Base-by-base conservation (phyloP, 35 echinoderm and acorn worm species). In the Diadema setosum region DNA sequence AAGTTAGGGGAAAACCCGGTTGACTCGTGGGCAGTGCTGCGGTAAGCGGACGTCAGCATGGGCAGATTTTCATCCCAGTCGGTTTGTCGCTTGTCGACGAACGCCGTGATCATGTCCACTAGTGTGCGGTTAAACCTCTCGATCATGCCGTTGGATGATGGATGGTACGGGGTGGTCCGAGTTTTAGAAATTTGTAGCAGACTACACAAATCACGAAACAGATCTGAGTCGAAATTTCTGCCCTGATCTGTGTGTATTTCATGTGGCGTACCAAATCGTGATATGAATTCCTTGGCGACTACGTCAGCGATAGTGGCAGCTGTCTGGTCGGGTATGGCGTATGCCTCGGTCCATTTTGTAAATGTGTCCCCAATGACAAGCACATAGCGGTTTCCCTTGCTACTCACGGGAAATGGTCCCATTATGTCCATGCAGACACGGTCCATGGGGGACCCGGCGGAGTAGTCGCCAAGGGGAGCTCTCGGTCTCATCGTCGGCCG, bases 51-150 rank as follows among this genome's bases (percentile, higher is more conserved):
- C 2, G 89, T 89, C 17, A 88, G 25, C 9, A 89, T 21, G 11
- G 85, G 59, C 37, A 89, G 58, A 43, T 93, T 69, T 2, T 81
- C 43, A 56, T 93, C 91, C 81, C 75, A 89, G 8, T 88, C 64
- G 26, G 39, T 16, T 34, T 93, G 86, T 2, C 75, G 42, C 3
- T 45, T n/a, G 41, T 93, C 91, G 2, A 89, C 81, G 31, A 87
- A 89, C 0, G 86, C 30, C 0, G 81, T 43, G 25, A 94, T 94
- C 87, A 90, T 90, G 16, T 78, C 69, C 0, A 94, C 81, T 18
- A 94, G 46, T 16, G 65, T 69, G 6, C 84, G 49, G 59, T 94
- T 90, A 33, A 85, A 94, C 11, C 82, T 12, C 45, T 94, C 92
- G 0, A 84, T 78, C 48, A 58, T 58, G 65, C 87, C 87, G 17